Evolutionary conservation across 2,113 vertebrate genomes (phyloP).

Genomic region (Cephalopholis sonnerati): DNA sequence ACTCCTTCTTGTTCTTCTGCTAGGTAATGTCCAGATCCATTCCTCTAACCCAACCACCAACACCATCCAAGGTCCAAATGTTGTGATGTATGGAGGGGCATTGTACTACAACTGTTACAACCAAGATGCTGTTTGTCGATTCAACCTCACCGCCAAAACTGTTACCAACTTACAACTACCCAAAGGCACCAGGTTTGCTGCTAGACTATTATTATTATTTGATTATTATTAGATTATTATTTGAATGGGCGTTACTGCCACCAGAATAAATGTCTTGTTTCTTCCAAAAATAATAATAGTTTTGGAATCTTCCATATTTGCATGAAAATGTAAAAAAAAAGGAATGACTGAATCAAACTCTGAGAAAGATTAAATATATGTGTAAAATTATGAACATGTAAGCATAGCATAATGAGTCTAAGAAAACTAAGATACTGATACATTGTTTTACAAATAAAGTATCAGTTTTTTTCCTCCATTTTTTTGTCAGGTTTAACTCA

Average conservation of each 20-base stretch:
- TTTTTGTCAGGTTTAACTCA: conserved; percentile 71
- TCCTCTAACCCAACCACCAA: conserved; percentile 81
- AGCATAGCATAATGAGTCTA: neutral
- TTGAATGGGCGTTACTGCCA: neutral
- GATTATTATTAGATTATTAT: neutral
- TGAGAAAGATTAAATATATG: too few relatives aligned
- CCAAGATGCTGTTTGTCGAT: conserved; percentile 72
- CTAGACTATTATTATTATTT: neutral
- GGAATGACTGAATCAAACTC: too few relatives aligned
- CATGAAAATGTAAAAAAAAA: too few relatives aligned
- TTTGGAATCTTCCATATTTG: neutral
- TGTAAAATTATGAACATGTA: neutral
- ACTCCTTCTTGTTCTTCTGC: neutral
- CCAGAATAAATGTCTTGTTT: neutral
- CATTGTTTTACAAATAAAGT: neutral
- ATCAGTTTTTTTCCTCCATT: neutral
- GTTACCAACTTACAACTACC: conserved; percentile 70
- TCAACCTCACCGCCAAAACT: conserved; percentile 75
- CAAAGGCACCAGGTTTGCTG: conserved; percentile 71
- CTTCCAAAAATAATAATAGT: too few relatives aligned
- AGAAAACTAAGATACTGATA: neutral
- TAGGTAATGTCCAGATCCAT: conserved; percentile 66
- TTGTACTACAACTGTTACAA: conserved; percentile 85
- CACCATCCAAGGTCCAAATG: conserved; percentile 83
- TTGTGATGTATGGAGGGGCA: conserved; percentile 73